A percentile compares a stretch with the other conserved stretches of the same genome.
These are phyloP conservation scores for Leptopilina boulardi DNA, from an alignment of 1,140 invertebrate species.

Conservation along the genomic window DNA sequence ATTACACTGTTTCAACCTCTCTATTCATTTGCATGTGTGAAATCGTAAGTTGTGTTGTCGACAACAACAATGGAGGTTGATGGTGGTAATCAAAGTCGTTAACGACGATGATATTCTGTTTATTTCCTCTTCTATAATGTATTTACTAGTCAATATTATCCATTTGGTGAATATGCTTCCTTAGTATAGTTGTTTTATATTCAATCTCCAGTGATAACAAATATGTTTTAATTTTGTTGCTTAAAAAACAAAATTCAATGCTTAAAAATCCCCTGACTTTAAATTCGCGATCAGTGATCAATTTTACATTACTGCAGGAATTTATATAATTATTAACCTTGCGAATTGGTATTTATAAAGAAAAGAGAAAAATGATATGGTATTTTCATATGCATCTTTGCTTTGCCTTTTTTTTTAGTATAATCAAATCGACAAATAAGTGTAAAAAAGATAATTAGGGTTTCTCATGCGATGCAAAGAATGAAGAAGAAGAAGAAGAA, in stretches of 20 bases:
- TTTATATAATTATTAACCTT: too few relatives aligned
- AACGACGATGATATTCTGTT: slow-evolving; percentile 15
- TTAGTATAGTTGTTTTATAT: background rate
- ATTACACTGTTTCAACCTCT: background rate
- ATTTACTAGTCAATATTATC: background rate
- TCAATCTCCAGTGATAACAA: background rate
- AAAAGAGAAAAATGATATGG: background rate
- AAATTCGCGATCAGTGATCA: too few relatives aligned
- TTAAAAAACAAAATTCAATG: background rate
- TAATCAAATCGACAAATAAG: slow-evolving; percentile 15
- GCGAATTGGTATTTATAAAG: background rate
- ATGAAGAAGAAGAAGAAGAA: background rate
- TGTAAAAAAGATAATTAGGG: slow-evolving; percentile 20
- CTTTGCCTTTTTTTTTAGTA: background rate
- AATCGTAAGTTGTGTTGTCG: slow-evolving; percentile 11
- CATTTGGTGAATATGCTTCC: background rate
- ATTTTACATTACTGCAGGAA: too few relatives aligned
- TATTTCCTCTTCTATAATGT: slow-evolving; percentile 20
- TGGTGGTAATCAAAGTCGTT: slow-evolving; percentile 16
- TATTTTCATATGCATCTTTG: background rate
- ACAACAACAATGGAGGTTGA: slow-evolving; percentile 6
- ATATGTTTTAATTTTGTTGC: background rate
- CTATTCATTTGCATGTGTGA: slow-evolving; percentile 8
- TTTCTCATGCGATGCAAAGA: slow-evolving; percentile 18
- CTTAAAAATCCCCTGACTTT: too few relatives aligned